Base-by-base conservation (phyloP, 2,888 invertebrate genomes). In the Hyalella azteca region DNA sequence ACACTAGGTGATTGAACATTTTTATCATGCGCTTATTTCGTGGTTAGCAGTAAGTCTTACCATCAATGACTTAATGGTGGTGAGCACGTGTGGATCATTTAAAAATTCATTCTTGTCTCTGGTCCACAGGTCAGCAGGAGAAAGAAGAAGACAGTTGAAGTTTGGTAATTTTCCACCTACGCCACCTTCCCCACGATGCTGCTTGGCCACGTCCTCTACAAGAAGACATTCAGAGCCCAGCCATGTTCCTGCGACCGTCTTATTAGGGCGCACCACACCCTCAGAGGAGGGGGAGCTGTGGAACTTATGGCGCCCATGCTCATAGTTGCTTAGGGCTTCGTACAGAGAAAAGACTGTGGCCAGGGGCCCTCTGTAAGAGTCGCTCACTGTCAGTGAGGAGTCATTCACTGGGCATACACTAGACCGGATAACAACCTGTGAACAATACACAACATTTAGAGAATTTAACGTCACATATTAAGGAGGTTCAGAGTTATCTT, bases 121-220 rank as follows among this genome's bases (percentile, higher is more conserved):
- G 85, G 93, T 92, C 98, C 98, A 98, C 81, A 98, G 91, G 89
- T 95, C 96, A 7, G 96, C 96, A 0, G 97, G 98, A 0, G 97
- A 97, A 11, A 98, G 89, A 50, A 96, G 89, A 39, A 98, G 90
- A 88, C 98, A 98, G 87, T 93, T 94, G 88, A 95, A 97, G 87
- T 97, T 94, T 0, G 98, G 97, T 84, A 98, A 90, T 60, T 88
- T 83, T 19, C 80, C 79, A 13, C 82, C 81, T 48, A 79, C 75
- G 78, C 80, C 50, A 76, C 79, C 79, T 73, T 79, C 73, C 73
- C 80, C 83, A 48, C 75, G 73, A 39, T 75, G 75, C 45, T 75
- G 75, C 79, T 81, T 81, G 54, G 82, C 83, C 32, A 83, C 82
- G 77, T 79, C 83, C 77, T 84, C 84, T 13, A 82, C 83, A 19